Evolutionary conservation across 2,797 vertebrate species (phyloP).

Genomic region (Crocodylus rhombifer): DNA sequence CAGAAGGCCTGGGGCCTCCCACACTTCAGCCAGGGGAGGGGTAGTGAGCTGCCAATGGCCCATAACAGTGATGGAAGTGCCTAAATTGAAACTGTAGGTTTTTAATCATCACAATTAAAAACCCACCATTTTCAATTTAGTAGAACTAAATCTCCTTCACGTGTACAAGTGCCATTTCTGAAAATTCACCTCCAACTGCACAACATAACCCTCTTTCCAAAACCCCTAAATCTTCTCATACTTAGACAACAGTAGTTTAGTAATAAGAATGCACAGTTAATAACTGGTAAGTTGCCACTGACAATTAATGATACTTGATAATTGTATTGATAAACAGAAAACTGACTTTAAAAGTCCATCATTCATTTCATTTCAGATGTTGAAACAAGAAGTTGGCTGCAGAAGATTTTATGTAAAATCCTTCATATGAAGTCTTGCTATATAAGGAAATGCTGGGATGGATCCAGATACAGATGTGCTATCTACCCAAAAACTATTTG

Average conservation of each 20-base stretch:
- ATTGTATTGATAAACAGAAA: conserved; percentile 20
- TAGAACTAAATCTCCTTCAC: too few relatives aligned
- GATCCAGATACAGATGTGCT: conserved; percentile 70
- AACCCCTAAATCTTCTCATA: background rate
- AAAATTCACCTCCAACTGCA: conserved; percentile 7
- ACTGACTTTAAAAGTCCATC: conserved; percentile 55
- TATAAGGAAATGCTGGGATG: conserved; percentile 61
- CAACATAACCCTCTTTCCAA: background rate
- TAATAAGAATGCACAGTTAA: conserved; percentile 49
- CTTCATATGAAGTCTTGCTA: conserved; percentile 68
- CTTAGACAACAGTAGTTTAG: conserved; percentile 18
- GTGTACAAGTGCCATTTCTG: background rate
- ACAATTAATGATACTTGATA: too few relatives aligned
- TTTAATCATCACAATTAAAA: too few relatives aligned
- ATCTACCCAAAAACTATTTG: conserved; percentile 76
- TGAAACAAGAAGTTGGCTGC: conserved; percentile 49
- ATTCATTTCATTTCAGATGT: conserved; percentile 72
- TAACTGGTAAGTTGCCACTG: too few relatives aligned
- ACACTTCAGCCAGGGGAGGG: too few relatives aligned
- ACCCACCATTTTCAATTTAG: too few relatives aligned
- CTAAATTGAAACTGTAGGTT: too few relatives aligned
- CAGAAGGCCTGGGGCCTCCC: too few relatives aligned
- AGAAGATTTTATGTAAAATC: conserved; percentile 64
- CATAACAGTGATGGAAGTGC: too few relatives aligned
- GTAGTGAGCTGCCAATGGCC: too few relatives aligned